phyloP scores from a whole-genome alignment of 2,113 vertebrate species.

The Sula dactylatra region DNA sequence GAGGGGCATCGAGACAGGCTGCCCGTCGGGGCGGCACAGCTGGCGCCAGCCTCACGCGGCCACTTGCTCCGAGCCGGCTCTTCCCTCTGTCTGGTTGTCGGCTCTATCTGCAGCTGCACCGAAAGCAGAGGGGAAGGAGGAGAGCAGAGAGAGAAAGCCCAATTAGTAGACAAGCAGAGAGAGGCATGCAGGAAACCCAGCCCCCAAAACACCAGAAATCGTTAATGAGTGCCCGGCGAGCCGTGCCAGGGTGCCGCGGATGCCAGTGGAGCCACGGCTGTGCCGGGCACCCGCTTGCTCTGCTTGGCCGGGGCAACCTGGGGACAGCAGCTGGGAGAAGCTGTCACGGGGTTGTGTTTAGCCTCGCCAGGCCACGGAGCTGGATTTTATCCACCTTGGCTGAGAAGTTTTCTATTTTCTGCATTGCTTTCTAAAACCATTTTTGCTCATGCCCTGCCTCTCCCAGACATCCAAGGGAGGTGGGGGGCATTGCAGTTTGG shows the following conservation, averaged over 20 bases:
- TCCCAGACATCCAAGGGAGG: neutral
- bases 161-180: constrained; percentile 75
- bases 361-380: neutral
- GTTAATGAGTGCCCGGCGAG: neutral
- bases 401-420: constrained; percentile 7
- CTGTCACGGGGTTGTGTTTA: neutral
- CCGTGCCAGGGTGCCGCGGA: rapidly evolving
- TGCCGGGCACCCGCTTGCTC: neutral
- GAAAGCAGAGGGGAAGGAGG: constrained; percentile 63
- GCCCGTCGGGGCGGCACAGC: neutral
- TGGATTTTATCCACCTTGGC: constrained; percentile 9
- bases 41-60: constrained; percentile 38
- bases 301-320: neutral
- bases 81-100: constrained; percentile 71
- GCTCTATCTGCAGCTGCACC: constrained; percentile 70
- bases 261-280: rapidly evolving
- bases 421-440: neutral
- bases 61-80: constrained; percentile 65
- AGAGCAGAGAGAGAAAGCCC: constrained; percentile 63
- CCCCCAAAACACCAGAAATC: constrained; percentile 12
- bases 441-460: neutral
- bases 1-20: neutral
- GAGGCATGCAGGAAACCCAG: constrained; percentile 70
- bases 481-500: neutral
- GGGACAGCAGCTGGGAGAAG: neutral